Percentiles rank a stretch among this genome's conserved stretches.
phyloP scores from a whole-genome alignment of 2,113 vertebrate species.

The Thinocorus orbignyianus region DNA sequence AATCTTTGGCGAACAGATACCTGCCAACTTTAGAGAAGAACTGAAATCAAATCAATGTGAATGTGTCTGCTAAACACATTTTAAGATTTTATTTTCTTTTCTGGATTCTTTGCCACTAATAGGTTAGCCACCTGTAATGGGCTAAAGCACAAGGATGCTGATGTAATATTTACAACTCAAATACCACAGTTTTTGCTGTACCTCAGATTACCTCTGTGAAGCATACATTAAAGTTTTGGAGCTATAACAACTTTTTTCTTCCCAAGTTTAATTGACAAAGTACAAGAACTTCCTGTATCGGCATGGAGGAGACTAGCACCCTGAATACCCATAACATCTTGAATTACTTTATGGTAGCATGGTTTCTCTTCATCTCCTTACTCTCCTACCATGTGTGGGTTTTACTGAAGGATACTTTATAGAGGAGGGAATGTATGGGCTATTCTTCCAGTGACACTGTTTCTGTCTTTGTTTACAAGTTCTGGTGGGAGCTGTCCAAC shows the following conservation, averaged over 20 bases:
- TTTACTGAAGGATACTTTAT: neutral
- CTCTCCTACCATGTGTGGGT: neutral
- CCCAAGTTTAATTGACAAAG: neutral
- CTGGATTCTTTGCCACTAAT: neutral
- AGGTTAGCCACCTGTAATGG: neutral
- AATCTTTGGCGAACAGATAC: neutral
- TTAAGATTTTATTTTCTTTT: neutral
- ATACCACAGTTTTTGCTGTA: neutral
- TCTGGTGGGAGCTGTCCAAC: neutral
- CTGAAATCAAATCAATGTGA: neutral
- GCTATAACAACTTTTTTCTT: neutral
- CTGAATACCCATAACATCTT: neutral
- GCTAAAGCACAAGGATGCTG: neutral
- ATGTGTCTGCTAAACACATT: neutral
- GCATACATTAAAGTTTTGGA: neutral
- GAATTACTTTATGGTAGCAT: neutral
- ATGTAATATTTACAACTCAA: neutral
- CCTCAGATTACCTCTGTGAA: neutral
- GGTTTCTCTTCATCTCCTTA: neutral
- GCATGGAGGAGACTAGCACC: neutral
- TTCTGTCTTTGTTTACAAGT: neutral
- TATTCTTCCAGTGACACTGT: neutral
- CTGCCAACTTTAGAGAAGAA: neutral
- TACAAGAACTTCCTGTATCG: neutral
- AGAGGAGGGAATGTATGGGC: neutral